phyloP scores from a whole-genome alignment of 2,888 invertebrate genomes.

The Xestia sexstrigata region DNA sequence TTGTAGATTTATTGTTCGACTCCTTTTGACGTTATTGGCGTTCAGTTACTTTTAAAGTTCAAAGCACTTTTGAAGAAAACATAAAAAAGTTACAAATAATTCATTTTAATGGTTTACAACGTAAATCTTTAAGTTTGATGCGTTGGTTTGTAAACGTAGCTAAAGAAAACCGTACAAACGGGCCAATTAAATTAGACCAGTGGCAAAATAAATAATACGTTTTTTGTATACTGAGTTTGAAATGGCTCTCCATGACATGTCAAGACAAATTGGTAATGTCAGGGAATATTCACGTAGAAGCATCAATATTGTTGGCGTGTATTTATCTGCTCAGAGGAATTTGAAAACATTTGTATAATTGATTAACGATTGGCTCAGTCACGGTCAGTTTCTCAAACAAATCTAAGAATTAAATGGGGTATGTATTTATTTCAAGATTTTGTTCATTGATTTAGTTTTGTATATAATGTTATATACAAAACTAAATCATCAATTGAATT shows the following conservation, averaged over 20 bases:
- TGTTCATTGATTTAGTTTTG: constrained; percentile 11
- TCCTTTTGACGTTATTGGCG: constrained; percentile 6
- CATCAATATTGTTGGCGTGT: constrained; percentile 31
- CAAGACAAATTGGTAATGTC: constrained; percentile 18
- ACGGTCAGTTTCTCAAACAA: constrained; percentile 15
- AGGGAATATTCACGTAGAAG: constrained; percentile 24
- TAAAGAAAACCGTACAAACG: constrained; percentile 13
- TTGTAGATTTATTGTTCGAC: constrained; percentile 41
- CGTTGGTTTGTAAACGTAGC: constrained; percentile 21
- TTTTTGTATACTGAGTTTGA: not conserved
- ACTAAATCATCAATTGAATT: no score
- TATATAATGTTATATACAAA: no score
- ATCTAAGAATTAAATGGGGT: constrained; percentile 1
- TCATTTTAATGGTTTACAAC: constrained; percentile 39
- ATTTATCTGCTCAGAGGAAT: constrained; percentile 41
- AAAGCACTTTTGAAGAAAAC: constrained; percentile 39
- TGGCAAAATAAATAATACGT: constrained; percentile 6
- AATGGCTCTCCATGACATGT: constrained; percentile 17
- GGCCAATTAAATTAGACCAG: constrained; percentile 16
- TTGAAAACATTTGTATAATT: constrained; percentile 43
- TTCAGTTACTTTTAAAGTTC: constrained; percentile 43
- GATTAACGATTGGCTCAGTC: constrained; percentile 32
- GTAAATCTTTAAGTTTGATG: constrained; percentile 51
- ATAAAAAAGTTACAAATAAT: constrained; percentile 42
- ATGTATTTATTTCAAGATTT: not conserved